These are phyloP conservation scores for Tretioscincus oriximinensis DNA, from an alignment of 2,113 vertebrate genomes.

Conservation along the genomic window DNA sequence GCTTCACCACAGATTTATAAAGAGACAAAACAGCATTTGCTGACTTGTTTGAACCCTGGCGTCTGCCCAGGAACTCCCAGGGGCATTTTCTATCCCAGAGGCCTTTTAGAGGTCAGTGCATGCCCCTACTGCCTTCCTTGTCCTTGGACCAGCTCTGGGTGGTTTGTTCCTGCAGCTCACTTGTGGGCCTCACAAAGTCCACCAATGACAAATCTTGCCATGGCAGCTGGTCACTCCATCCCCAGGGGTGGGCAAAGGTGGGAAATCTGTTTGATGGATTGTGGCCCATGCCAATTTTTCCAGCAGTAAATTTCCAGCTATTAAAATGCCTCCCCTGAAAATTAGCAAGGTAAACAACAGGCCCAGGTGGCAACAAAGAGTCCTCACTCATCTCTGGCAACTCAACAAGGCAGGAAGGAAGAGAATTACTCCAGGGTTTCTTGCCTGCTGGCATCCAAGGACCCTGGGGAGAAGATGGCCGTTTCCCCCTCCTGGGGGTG, in stretches of 20 bases:
- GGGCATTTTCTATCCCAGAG: background rate
- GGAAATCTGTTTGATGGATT: constrained; percentile 73
- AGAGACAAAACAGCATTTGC: too few species aligned
- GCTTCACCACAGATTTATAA: too few species aligned
- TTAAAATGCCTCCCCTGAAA: constrained; percentile 61
- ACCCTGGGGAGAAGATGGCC: too few species aligned
- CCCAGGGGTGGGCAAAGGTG: constrained; percentile 66
- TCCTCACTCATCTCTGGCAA: background rate
- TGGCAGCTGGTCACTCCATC: constrained; percentile 77
- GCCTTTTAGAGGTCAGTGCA: too few species aligned
- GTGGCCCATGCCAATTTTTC: constrained; percentile 66
- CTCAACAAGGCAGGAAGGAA: background rate
- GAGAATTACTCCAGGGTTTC: background rate
- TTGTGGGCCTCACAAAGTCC: constrained; percentile 79
- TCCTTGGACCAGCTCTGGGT: background rate
- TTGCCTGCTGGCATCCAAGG: background rate
- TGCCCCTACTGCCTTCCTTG: background rate
- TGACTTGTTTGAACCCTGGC: too few species aligned
- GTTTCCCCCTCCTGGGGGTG: too few species aligned
- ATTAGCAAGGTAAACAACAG: constrained; percentile 67
- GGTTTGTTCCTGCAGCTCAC: constrained; percentile 76
- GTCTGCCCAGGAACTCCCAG: background rate
- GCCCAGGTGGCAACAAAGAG: background rate
- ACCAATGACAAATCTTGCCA: constrained; percentile 83
- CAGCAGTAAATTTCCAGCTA: constrained; percentile 67